Evolutionary conservation across 2,888 invertebrate species (phyloP).

Genomic region (Hirtodrosophila histrioides): DNA sequence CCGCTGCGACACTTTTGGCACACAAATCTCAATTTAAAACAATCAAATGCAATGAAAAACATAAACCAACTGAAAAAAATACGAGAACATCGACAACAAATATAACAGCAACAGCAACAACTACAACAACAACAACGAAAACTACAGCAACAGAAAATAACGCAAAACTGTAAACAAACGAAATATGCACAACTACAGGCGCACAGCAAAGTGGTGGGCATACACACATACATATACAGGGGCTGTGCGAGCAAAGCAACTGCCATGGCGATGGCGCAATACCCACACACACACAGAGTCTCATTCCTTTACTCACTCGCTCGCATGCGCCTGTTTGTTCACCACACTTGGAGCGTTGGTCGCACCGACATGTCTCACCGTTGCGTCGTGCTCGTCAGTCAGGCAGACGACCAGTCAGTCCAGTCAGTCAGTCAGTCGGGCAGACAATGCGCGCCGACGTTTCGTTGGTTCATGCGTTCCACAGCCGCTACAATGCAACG

Average conservation of each 20-base stretch:
- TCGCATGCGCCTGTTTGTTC: constrained; percentile 51
- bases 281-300: constrained; percentile 27
- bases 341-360: constrained; percentile 61
- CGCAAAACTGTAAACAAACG: constrained; percentile 72
- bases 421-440: constrained; percentile 12
- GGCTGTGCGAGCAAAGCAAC: constrained; percentile 12
- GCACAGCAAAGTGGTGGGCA: constrained; percentile 32
- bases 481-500: constrained; percentile 40
- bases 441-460: constrained; percentile 29
- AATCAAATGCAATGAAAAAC: constrained; percentile 71
- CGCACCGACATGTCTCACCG: constrained; percentile 51
- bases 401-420: constrained; percentile 13
- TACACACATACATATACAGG: constrained; percentile 22
- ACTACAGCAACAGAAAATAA: constrained; percentile 41
- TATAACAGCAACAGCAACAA: constrained; percentile 1
- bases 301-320: constrained; percentile 19
- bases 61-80: constrained; percentile 43
- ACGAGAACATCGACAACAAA: constrained; percentile 3
- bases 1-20: constrained; percentile 59
- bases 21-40: constrained; percentile 76
- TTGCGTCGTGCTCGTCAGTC: constrained; percentile 14
- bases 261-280: constrained; percentile 45
- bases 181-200: constrained; percentile 54
- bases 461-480: constrained; percentile 52
- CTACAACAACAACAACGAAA: constrained; percentile 11